phyloP scores from a whole-genome alignment of 2,888 invertebrate genomes.

The Corythucha ciliata region DNA sequence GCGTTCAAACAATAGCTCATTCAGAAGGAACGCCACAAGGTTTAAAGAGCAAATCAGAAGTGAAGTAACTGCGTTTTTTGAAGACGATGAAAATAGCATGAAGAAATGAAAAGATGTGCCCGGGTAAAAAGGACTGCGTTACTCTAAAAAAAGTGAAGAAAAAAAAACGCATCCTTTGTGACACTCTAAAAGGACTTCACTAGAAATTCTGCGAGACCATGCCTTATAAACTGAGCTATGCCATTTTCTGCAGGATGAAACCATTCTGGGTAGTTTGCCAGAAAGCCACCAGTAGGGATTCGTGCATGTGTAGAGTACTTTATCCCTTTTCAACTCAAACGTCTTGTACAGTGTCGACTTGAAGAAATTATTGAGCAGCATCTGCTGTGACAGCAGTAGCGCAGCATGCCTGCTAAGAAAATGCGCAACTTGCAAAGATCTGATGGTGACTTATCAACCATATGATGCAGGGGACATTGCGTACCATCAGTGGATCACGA shows the following conservation, averaged over 20 bases:
- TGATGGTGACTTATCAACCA: neutral
- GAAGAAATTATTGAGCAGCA: no score
- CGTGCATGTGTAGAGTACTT: constrained; percentile 4
- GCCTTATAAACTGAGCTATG: constrained; percentile 5
- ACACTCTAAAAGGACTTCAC: constrained; percentile 2
- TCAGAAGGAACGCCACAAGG: neutral
- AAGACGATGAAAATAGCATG: constrained; percentile 9
- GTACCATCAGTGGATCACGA: constrained; percentile 11
- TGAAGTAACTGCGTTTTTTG: constrained; percentile 3
- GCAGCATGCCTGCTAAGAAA: constrained; percentile 8
- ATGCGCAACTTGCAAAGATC: no score
- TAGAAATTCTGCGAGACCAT: constrained; percentile 8
- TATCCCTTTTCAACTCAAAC: neutral
- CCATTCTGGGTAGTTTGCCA: constrained; percentile 3
- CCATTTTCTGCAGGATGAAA: constrained; percentile 8
- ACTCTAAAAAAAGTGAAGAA: neutral
- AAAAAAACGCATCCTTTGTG: neutral
- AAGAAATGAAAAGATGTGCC: no score
- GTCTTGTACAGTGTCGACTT: no score
- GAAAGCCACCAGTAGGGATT: constrained; percentile 10
- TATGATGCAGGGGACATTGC: neutral
- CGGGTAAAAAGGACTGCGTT: constrained; percentile 5
- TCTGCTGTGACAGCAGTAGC: constrained; percentile 11
- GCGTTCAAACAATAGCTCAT: constrained; percentile 5
- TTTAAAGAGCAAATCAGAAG: neutral